Conservation (phyloP, 2,888 invertebrate species). For the Bedellia somnulentella region DNA sequence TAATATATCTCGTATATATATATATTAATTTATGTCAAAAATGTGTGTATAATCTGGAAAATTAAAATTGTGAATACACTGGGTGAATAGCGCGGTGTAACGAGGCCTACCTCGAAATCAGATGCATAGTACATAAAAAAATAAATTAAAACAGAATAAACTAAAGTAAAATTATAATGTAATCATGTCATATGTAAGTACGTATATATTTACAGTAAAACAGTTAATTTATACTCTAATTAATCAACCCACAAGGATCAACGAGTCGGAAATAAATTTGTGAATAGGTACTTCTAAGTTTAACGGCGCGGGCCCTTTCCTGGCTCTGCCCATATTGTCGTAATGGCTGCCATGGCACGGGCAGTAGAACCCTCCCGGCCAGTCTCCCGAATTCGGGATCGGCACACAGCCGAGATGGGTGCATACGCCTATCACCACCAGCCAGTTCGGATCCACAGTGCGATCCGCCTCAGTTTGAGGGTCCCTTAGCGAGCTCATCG, state of each 20-base stretch:
- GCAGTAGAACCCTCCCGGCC: slow-evolving; percentile 72
- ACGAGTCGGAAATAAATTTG: slow-evolving; percentile 45
- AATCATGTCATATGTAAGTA: no score
- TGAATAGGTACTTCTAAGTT: slow-evolving; percentile 73
- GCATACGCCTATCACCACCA: slow-evolving; percentile 78
- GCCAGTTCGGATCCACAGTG: slow-evolving; percentile 69
- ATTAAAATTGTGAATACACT: no score
- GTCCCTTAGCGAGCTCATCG: slow-evolving; percentile 66
- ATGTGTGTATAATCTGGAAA: no score
- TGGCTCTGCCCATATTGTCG: slow-evolving; percentile 72
- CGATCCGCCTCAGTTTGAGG: slow-evolving; percentile 71
- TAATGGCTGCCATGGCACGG: slow-evolving; percentile 86
- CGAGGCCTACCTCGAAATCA: no score
- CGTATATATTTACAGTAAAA: no score
- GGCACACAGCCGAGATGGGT: slow-evolving; percentile 86
- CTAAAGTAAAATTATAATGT: no score
- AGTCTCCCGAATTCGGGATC: slow-evolving; percentile 69
- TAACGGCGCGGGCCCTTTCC: slow-evolving; percentile 75
- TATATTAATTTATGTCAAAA: no score
- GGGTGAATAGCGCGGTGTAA: no score
- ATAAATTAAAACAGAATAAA: no score
- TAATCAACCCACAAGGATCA: slow-evolving; percentile 57
- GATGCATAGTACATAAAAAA: no score
- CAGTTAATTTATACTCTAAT: no score
- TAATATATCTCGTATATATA: no score